Conservation (phyloP, 2,113 vertebrate species). For the Enhydra lutris region DNA sequence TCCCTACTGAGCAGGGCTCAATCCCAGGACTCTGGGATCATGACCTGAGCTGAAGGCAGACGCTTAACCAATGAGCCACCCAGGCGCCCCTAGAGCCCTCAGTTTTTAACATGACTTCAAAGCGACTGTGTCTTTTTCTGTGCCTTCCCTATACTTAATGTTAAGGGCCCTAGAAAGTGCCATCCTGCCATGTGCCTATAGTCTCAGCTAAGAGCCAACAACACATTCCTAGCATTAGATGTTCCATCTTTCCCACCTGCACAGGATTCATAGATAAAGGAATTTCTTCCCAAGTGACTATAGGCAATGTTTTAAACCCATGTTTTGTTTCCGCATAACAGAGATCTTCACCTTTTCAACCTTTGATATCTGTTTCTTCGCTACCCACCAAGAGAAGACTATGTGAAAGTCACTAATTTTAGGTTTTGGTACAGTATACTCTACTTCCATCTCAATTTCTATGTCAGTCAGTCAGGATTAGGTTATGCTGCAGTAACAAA, state of each 20-base stretch:
- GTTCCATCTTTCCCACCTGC: background rate
- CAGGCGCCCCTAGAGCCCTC: background rate
- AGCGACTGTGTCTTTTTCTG: background rate
- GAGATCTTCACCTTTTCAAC: background rate
- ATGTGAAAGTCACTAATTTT: background rate
- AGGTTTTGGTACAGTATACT: background rate
- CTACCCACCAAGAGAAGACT: background rate
- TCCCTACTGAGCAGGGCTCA: background rate
- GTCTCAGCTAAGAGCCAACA: background rate
- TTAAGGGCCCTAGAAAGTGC: background rate
- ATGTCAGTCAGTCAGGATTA: background rate
- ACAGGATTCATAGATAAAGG: background rate
- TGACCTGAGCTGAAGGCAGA: background rate
- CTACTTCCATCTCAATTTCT: background rate
- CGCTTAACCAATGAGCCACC: background rate
- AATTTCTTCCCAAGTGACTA: background rate
- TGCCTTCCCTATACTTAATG: background rate
- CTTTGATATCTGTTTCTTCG: background rate
- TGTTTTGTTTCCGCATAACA: background rate
- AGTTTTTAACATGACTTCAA: background rate
- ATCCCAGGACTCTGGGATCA: background rate
- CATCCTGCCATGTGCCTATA: background rate
- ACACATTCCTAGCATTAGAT: background rate
- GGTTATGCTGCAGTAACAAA: background rate
- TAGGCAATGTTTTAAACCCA: background rate